phyloP scores from a whole-genome alignment of 1,140 invertebrate genomes.

The Brachystomella parvula region DNA sequence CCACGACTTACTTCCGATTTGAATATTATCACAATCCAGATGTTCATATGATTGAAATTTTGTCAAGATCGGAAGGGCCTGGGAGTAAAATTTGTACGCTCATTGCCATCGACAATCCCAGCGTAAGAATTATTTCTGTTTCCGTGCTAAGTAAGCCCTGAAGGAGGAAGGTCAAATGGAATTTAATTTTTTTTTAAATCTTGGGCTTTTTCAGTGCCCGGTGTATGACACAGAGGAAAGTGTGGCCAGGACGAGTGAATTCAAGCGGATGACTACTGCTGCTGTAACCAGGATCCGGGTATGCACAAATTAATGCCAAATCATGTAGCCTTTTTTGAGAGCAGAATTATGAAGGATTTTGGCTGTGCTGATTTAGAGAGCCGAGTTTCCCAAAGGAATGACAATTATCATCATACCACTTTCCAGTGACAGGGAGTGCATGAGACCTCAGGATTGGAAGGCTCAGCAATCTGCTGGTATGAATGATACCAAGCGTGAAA shows the following conservation, averaged over 20 bases:
- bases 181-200: too few species aligned
- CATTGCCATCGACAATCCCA: conserved; percentile 6
- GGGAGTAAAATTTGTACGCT: conserved; percentile 8
- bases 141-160: too few species aligned
- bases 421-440: conserved; percentile 1
- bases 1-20: conserved; percentile 9
- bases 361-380: conserved; percentile 4
- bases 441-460: background rate
- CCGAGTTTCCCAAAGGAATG: conserved; percentile 7
- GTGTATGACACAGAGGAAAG: conserved; percentile 11
- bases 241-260: conserved; percentile 2
- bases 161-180: too few species aligned
- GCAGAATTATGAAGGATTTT: background rate
- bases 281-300: conserved; percentile 8
- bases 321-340: background rate
- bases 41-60: conserved; percentile 15
- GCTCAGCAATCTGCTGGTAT: background rate
- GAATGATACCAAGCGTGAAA: background rate
- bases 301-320: too few species aligned
- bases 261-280: background rate
- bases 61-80: background rate
- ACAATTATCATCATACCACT: conserved; percentile 7
- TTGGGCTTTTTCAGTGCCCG: background rate
- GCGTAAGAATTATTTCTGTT: background rate
- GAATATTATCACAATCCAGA: conserved; percentile 2